These are phyloP conservation scores for Tachypleus tridentatus DNA, from an alignment of 1,140 invertebrate genomes.

Conservation along the genomic window DNA sequence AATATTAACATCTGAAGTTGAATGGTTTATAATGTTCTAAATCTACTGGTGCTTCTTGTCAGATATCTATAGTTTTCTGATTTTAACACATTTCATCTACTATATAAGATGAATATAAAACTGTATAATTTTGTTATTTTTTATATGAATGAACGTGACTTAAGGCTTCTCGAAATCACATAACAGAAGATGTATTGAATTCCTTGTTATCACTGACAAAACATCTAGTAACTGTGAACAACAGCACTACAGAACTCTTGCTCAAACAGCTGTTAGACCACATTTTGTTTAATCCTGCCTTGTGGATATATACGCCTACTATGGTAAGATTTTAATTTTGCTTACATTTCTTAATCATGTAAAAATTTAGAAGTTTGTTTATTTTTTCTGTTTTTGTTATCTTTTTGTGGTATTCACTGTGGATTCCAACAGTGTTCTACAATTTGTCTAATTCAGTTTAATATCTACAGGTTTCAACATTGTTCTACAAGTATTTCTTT, in stretches of 20 bases:
- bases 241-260: conserved; percentile 81
- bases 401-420: background rate
- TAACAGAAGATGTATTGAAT: conserved; percentile 82
- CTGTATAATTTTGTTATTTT: too few relatives aligned
- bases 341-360: background rate
- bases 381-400: background rate
- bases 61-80: too few relatives aligned
- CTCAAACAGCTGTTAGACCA: conserved; percentile 97
- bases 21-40: too few relatives aligned
- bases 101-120: too few relatives aligned
- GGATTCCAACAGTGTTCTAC: background rate
- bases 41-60: too few relatives aligned
- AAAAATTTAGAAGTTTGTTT: conserved; percentile 2
- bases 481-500: conserved; percentile 81
- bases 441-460: conserved; percentile 1
- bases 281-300: conserved; percentile 93
- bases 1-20: too few relatives aligned
- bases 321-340: conserved; percentile 45
- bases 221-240: conserved; percentile 86
- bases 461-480: conserved; percentile 53
- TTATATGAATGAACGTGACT: too few relatives aligned
- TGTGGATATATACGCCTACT: conserved; percentile 96
- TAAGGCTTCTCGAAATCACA: conserved; percentile 73
- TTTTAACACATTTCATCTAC: too few relatives aligned
- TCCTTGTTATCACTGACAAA: conserved; percentile 91